Evolutionary conservation across 2,888 invertebrate species (phyloP).

Genomic region (Cryptosula pallasiana): DNA sequence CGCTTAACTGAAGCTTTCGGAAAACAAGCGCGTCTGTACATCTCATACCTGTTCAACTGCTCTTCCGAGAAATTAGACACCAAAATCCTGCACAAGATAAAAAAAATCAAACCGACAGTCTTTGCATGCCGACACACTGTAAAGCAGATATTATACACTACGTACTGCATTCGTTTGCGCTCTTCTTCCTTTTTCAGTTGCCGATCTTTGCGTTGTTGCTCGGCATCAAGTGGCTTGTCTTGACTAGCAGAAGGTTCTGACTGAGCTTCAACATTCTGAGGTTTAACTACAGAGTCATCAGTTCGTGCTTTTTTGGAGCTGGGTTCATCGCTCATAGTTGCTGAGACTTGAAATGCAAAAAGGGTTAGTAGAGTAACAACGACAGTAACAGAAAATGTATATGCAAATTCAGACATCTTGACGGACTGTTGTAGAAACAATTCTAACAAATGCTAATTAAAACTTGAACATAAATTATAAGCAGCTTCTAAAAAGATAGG

Average conservation of each 20-base stretch:
- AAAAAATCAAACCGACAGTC: not conserved
- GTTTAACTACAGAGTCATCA: not conserved
- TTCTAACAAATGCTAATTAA: too few relatives aligned
- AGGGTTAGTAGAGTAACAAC: not conserved
- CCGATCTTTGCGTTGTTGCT: constrained; percentile 30
- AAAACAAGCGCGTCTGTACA: constrained; percentile 93
- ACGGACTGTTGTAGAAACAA: too few relatives aligned
- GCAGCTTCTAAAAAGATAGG: too few relatives aligned
- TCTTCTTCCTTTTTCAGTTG: constrained; percentile 81
- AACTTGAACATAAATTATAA: too few relatives aligned
- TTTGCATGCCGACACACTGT: not conserved
- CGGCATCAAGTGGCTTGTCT: constrained; percentile 24
- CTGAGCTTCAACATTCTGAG: not conserved
- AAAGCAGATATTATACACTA: constrained; percentile 33
- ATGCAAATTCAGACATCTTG: too few relatives aligned
- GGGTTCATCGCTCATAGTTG: not conserved
- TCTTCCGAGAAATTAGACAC: constrained; percentile 98
- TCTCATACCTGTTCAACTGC: constrained; percentile 95
- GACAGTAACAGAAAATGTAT: too few relatives aligned
- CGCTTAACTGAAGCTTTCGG: constrained; percentile 96
- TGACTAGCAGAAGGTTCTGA: not conserved
- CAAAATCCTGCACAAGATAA: constrained; percentile 67
- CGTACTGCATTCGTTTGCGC: constrained; percentile 91
- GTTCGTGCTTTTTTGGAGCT: not conserved
- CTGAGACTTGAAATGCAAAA: not conserved